Conservation (phyloP, 1,140 invertebrate genomes). For the Sitobion miscanthi region DNA sequence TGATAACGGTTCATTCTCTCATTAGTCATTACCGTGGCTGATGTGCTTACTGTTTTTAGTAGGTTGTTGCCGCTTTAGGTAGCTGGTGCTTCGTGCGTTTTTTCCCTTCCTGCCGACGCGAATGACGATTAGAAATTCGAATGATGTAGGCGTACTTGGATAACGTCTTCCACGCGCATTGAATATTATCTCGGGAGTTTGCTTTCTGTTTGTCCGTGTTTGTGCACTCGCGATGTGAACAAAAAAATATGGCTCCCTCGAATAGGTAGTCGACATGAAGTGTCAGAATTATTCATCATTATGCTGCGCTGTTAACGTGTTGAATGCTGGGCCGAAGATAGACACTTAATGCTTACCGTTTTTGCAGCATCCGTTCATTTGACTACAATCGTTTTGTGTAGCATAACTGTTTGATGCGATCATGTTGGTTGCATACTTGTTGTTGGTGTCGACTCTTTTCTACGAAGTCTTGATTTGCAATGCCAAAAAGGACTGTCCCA, state of each 20-base stretch:
- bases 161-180: background rate
- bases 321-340: background rate
- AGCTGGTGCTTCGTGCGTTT: background rate
- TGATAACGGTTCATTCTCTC: constrained; percentile 13
- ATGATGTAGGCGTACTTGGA: background rate
- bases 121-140: background rate
- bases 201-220: background rate
- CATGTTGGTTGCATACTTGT: background rate
- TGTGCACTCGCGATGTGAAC: background rate
- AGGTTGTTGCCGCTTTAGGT: background rate
- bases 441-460: background rate
- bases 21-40: background rate
- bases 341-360: background rate
- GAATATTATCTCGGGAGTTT: background rate
- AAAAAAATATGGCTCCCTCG: background rate
- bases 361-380: background rate
- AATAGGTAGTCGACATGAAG: background rate
- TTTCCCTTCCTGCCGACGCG: background rate
- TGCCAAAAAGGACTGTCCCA: background rate
- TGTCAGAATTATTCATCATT: background rate
- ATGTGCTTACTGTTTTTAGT: background rate
- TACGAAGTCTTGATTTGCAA: background rate
- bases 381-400: background rate
- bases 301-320: background rate
- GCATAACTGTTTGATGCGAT: background rate